Percentiles rank a stretch among this genome's conserved stretches.
Conservation (phyloP, 1,140 invertebrate species). For the Drosophila nasuta region DNA sequence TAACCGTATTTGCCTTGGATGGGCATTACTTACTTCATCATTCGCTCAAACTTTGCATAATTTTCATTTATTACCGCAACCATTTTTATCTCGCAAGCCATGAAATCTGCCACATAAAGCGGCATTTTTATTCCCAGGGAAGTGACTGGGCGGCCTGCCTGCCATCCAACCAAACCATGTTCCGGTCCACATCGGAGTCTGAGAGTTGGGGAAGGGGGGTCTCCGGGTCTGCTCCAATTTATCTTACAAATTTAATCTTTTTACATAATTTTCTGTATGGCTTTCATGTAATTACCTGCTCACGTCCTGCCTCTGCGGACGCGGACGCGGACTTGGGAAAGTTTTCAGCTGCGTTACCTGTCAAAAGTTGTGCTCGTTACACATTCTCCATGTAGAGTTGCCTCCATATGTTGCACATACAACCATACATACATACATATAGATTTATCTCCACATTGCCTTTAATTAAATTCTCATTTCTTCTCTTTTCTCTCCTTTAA, state of each 20-base stretch:
- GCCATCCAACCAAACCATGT: conserved; percentile 10
- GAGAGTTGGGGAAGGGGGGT: not conserved
- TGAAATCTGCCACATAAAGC: conserved; percentile 64
- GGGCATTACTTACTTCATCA: conserved; percentile 75
- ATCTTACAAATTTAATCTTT: conserved; percentile 82
- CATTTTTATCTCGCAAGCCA: conserved; percentile 67
- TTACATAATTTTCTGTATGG: conserved; percentile 77
- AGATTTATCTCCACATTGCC: conserved; percentile 9
- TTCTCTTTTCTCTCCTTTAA: conserved; percentile 39
- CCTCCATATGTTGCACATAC: conserved; percentile 11
- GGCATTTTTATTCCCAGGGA: conserved; percentile 47
- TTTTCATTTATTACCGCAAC: conserved; percentile 81
- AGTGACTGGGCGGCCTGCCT: conserved; percentile 17
- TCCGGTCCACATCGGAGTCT: conserved; percentile 34
- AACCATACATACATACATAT: not conserved
- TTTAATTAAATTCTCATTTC: conserved; percentile 56
- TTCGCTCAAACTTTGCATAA: conserved; percentile 80
- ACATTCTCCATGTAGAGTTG: conserved; percentile 19
- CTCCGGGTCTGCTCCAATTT: conserved; percentile 64
- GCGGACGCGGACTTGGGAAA: conserved; percentile 51
- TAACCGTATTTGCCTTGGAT: conserved; percentile 75
- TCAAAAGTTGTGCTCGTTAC: conserved; percentile 44
- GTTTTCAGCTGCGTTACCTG: conserved; percentile 60
- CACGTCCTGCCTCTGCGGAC: conserved; percentile 24
- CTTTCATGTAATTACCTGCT: conserved; percentile 77